phyloP scores from a whole-genome alignment of 2,797 vertebrate genomes.

The Remorina albescens region DNA sequence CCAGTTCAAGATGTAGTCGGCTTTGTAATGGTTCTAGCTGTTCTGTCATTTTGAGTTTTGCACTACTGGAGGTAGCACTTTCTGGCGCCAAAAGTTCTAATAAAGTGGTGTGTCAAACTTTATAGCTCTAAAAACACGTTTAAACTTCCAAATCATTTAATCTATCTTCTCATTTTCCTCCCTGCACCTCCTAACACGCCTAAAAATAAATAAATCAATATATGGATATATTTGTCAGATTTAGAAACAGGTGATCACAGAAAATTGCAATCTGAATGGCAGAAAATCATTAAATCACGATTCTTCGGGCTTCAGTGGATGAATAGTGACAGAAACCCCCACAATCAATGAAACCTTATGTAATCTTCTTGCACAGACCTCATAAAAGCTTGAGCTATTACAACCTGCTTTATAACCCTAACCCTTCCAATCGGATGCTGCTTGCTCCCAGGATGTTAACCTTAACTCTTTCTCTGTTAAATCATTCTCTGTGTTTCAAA shows the following conservation, averaged over 20 bases:
- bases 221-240: constrained; percentile 7
- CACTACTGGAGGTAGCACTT: not conserved
- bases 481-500: constrained; percentile 41
- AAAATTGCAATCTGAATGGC: constrained; percentile 24
- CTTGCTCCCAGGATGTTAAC: constrained; percentile 15
- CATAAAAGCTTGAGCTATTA: constrained; percentile 53
- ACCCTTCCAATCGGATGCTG: too few relatives aligned
- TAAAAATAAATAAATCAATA: not conserved
- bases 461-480: constrained; percentile 31
- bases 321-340: constrained; percentile 60
- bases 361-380: constrained; percentile 67
- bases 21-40: not conserved
- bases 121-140: too few relatives aligned
- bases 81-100: not conserved
- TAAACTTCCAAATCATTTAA: not conserved
- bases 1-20: not conserved
- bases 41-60: not conserved
- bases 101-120: not conserved
- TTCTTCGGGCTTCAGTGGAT: constrained; percentile 63
- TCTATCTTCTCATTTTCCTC: constrained; percentile 1
- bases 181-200: not conserved
- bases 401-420: constrained; percentile 18
- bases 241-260: constrained; percentile 26
- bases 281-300: constrained; percentile 53
- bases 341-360: constrained; percentile 64